Evolutionary conservation across 2,888 invertebrate genomes (phyloP).

Genomic region (Drosophila acutilabella): DNA sequence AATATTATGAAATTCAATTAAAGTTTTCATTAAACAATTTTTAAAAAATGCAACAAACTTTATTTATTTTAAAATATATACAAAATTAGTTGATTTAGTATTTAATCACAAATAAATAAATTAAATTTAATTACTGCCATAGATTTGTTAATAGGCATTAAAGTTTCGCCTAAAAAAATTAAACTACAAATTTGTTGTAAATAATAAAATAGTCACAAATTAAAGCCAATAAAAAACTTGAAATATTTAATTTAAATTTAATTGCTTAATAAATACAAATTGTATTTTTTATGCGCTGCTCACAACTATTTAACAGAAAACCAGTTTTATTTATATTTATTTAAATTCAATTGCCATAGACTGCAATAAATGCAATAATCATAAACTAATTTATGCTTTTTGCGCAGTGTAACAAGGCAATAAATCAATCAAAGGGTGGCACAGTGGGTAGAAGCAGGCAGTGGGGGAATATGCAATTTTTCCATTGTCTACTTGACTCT

Average conservation of each 20-base stretch:
- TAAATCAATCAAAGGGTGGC: constrained; percentile 11
- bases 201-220: background rate
- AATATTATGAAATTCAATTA: too few species aligned
- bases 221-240: background rate
- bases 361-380: background rate
- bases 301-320: background rate
- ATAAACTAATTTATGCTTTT: background rate
- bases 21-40: too few species aligned
- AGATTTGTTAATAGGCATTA: too few species aligned
- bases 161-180: too few species aligned
- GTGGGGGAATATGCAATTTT: constrained; percentile 15
- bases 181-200: background rate
- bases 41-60: too few species aligned
- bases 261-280: background rate
- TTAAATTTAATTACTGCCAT: too few species aligned
- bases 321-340: background rate
- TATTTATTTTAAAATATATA: too few species aligned
- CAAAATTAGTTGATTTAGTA: too few species aligned
- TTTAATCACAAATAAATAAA: too few species aligned
- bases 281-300: background rate
- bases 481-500: constrained; percentile 13
- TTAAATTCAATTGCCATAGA: background rate
- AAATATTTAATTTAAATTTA: background rate
- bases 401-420: constrained; percentile 9
- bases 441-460: background rate